Base-by-base conservation (phyloP, 2,888 invertebrate genomes). In the Latheticus oryzae region DNA sequence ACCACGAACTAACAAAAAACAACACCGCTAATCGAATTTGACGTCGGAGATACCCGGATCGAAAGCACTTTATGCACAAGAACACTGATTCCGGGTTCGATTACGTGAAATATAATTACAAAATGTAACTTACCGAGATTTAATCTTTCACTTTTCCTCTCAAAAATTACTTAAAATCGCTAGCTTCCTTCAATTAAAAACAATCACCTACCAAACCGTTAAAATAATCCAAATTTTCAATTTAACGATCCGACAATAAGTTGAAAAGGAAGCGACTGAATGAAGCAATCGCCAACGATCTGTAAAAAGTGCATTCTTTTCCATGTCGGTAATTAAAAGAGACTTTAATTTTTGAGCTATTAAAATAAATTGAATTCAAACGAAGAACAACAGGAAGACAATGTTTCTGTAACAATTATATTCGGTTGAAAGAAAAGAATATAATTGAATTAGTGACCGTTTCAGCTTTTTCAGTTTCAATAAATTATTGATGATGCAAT, bases 1-100 rank as follows among this genome's bases (percentile, higher is more conserved):
- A 16, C 35, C 13, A 42, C 3, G 3, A 38, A 16, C 26, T 26
- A 7, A 16, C 24, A 38, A 50, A 50, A 50, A 50, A 32, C 24
- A 33, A 35, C 45, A 32, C 23, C 26, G 21, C n/a, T 48, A 48
- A 48, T 48, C 35, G 48, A 48, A 48, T 48, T 37, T 48, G 47
- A 26, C 15, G 42, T 5, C 19, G 11, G 11, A 9, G 11, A 9
- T 9, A 2, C 32, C 12, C 12, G 12, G 12, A 32, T 4, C 12
- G 32, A 40, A 23, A 16, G 42, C 42, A 8, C 26, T 42, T 24
- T 26, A 26, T 23, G 15, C 42, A 24, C 42, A 26, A 11, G 7
- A 2, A 9, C n/a, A n/a, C n/a, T n/a, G n/a, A n/a, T n/a, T n/a
- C n/a, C n/a, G n/a, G n/a, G n/a, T n/a, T n/a, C n/a, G n/a, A n/a